Evolutionary conservation across 2,797 vertebrate genomes (phyloP).

Genomic region (Poecilia wingei): DNA sequence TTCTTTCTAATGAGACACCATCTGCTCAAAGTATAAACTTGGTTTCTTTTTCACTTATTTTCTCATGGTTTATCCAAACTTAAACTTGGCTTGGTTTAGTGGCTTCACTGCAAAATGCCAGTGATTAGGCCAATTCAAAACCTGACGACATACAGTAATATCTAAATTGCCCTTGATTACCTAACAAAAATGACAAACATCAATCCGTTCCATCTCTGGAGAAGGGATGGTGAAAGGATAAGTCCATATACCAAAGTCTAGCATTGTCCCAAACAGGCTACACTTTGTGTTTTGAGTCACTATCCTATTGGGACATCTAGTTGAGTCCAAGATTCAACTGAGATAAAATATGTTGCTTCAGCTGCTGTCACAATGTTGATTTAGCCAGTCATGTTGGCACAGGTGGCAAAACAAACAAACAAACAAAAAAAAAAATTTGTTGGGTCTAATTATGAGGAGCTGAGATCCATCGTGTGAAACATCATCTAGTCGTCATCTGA

Average conservation of each 20-base stretch:
- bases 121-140: constrained; percentile 2
- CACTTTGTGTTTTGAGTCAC: not conserved
- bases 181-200: not conserved
- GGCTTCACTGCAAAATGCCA: not conserved
- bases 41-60: not conserved
- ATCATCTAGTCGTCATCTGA: not conserved
- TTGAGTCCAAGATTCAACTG: not conserved
- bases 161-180: not conserved
- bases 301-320: not conserved
- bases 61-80: not conserved
- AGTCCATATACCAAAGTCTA: not conserved
- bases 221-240: not conserved
- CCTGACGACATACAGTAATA: not conserved
- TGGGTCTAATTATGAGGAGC: not conserved
- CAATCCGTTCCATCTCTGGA: no score
- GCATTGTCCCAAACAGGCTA: not conserved
- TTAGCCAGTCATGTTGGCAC: not conserved
- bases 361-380: not conserved
- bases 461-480: not conserved
- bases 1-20: not conserved
- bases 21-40: not conserved
- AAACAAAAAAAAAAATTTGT: not conserved
- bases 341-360: not conserved
- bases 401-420: not conserved
- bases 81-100: not conserved